These are phyloP conservation scores for Bombylius major DNA, from an alignment of 2,888 invertebrate species.

Conservation along the genomic window DNA sequence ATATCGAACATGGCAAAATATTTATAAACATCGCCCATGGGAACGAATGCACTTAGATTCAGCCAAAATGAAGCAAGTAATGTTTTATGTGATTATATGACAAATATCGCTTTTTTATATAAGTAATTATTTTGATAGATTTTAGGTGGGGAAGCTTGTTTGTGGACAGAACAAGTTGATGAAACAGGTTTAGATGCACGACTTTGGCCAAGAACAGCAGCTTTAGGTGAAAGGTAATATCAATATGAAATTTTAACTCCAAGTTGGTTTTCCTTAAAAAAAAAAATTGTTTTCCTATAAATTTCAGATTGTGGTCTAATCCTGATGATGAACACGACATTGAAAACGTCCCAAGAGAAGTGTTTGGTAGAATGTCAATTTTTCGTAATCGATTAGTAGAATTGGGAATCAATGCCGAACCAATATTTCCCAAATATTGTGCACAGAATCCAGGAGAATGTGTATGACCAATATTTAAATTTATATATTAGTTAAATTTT, in stretches of 20 bases:
- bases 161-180: constrained; percentile 76
- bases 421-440: constrained; percentile 37
- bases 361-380: constrained; percentile 34
- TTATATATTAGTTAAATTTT: not conserved
- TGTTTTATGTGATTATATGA: not conserved
- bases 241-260: not conserved
- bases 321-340: constrained; percentile 35
- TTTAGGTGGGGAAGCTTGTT: constrained; percentile 64
- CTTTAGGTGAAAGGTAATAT: constrained; percentile 56
- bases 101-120: not conserved
- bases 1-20: constrained; percentile 76
- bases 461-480: constrained; percentile 28
- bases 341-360: constrained; percentile 32
- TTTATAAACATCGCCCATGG: constrained; percentile 76
- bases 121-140: constrained; percentile 19
- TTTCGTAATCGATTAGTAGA: constrained; percentile 36
- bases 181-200: constrained; percentile 61
- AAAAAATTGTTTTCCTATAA: not conserved
- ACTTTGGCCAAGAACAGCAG: constrained; percentile 72
- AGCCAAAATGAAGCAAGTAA: constrained; percentile 30
- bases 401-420: constrained; percentile 34
- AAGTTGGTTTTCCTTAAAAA: no score
- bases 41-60: constrained; percentile 37
- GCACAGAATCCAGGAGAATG: constrained; percentile 38
- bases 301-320: constrained; percentile 32